Evolutionary conservation across 1,140 invertebrate species (phyloP).

Genomic region (Drosophila tsacasi): DNA sequence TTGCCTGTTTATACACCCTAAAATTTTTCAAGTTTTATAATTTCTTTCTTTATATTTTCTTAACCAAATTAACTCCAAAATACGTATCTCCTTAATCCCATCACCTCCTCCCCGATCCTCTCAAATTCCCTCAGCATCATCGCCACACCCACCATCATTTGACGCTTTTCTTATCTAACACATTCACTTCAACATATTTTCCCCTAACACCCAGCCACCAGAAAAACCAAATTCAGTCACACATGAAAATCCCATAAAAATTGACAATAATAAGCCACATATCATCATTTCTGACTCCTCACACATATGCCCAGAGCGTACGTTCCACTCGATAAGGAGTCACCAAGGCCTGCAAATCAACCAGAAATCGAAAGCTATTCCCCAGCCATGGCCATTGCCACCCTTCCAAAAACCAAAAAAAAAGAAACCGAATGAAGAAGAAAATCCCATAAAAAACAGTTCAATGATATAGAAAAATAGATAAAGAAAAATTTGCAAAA

Average conservation of each 20-base stretch:
- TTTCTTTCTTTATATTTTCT: neutral
- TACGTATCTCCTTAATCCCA: conserved; percentile 22
- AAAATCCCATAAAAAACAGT: conserved; percentile 77
- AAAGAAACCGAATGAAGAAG: conserved; percentile 41
- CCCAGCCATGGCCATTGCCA: conserved; percentile 26
- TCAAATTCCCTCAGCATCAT: neutral
- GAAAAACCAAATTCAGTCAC: conserved; percentile 45
- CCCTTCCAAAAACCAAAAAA: conserved; percentile 28
- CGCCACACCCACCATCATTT: neutral
- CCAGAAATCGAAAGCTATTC: conserved; percentile 49
- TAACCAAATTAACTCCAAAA: conserved; percentile 16
- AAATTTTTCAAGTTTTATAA: neutral
- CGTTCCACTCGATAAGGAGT: conserved; percentile 56
- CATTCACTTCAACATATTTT: conserved; percentile 30
- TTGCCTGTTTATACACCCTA: no score
- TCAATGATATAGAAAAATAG: conserved; percentile 79
- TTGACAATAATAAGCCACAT: conserved; percentile 65
- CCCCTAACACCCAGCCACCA: neutral
- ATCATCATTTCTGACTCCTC: conserved; percentile 49
- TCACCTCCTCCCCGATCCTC: neutral
- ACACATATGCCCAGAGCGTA: conserved; percentile 47
- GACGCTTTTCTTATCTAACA: conserved; percentile 48
- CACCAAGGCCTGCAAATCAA: conserved; percentile 59
- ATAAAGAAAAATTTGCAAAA: conserved; percentile 75
- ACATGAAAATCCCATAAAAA: conserved; percentile 66